phyloP scores from a whole-genome alignment of 2,888 invertebrate genomes.

The Drosophila paramelanica region DNA sequence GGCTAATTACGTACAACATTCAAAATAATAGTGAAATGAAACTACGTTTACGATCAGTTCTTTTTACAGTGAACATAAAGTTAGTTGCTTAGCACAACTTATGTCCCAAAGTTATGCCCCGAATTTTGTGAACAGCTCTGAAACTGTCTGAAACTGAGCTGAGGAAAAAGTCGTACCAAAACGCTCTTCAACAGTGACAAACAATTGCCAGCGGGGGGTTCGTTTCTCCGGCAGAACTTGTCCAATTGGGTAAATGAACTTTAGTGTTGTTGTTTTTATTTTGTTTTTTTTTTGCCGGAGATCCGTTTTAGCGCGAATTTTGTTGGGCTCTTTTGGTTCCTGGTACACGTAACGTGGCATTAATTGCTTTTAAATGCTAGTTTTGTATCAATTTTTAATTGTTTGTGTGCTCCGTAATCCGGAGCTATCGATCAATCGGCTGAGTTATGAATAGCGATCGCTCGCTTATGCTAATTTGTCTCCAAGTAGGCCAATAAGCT shows the following conservation, averaged over 20 bases:
- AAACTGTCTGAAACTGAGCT: conserved; percentile 41
- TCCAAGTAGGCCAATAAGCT: conserved; percentile 56
- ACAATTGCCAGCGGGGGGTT: conserved; percentile 6
- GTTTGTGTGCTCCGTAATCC: background rate
- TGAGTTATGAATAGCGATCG: conserved; percentile 34
- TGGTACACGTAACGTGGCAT: conserved; percentile 11
- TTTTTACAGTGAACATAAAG: conserved; percentile 41
- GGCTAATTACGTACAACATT: conserved; percentile 20
- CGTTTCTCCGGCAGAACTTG: background rate
- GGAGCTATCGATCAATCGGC: conserved; percentile 37
- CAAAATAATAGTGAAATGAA: conserved; percentile 31
- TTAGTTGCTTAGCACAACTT: background rate
- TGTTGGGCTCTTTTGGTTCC: conserved; percentile 12
- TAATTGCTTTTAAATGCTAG: conserved; percentile 26
- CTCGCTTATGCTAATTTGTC: conserved; percentile 58
- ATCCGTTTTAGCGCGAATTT: conserved; percentile 32
- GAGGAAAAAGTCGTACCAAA: conserved; percentile 1
- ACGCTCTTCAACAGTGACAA: conserved; percentile 30
- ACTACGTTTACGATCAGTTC: conserved; percentile 20
- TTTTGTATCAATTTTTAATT: conserved; percentile 18
- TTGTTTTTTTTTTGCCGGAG: too few species aligned
- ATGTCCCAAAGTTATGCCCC: conserved; percentile 10
- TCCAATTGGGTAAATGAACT: conserved; percentile 38
- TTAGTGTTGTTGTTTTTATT: conserved; percentile 17
- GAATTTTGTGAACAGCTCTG: conserved; percentile 14